Conservation (phyloP, 2,888 invertebrate genomes). For the Dioctria linearis region DNA sequence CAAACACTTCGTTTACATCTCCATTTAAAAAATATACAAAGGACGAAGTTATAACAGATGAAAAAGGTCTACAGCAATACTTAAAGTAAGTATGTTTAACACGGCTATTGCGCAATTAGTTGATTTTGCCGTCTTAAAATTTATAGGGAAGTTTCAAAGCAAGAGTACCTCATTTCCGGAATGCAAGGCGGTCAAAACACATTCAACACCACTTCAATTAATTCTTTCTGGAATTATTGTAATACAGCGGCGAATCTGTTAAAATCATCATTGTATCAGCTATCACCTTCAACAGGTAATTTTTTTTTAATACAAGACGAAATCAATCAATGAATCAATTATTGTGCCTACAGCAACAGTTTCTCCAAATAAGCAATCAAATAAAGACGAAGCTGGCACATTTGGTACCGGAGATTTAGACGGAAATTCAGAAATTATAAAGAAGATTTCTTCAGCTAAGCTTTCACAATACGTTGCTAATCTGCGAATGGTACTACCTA, state of each 20-base stretch:
- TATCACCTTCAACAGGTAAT: constrained; percentile 66
- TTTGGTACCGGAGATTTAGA: constrained; percentile 64
- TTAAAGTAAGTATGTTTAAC: constrained; percentile 66
- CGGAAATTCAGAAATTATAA: constrained; percentile 69
- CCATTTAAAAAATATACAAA: constrained; percentile 66
- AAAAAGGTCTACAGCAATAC: constrained; percentile 71
- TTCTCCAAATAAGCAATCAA: constrained; percentile 66
- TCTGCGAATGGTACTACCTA: constrained; percentile 76
- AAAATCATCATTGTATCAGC: constrained; percentile 69
- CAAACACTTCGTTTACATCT: constrained; percentile 65
- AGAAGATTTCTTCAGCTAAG: constrained; percentile 73
- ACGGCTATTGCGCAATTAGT: too few species aligned
- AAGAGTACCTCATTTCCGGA: constrained; percentile 65
- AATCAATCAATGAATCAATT: too few species aligned
- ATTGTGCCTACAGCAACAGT: constrained; percentile 60
- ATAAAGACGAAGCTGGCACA: constrained; percentile 67
- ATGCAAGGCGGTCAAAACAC: constrained; percentile 61
- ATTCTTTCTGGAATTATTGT: constrained; percentile 71
- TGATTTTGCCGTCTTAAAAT: not conserved
- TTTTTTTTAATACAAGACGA: not conserved
- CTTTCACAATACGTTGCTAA: constrained; percentile 86
- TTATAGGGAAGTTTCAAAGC: constrained; percentile 63
- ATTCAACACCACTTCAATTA: constrained; percentile 63
- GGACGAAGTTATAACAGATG: constrained; percentile 72
- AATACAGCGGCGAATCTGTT: constrained; percentile 68